Conservation (phyloP, 2,888 invertebrate genomes). For the Clusia tigrina region DNA sequence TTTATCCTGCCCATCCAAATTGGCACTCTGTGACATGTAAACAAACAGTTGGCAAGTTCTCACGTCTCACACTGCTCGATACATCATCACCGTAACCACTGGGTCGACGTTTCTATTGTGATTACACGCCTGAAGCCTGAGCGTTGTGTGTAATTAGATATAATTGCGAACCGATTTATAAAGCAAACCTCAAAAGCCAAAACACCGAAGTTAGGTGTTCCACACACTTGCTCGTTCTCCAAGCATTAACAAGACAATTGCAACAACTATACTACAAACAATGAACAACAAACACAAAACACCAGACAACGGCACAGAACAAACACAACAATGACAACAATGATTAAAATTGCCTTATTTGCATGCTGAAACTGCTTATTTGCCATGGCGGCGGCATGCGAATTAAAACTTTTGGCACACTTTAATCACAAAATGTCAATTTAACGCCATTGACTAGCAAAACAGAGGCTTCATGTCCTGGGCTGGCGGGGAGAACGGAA, state of each 20-base stretch:
- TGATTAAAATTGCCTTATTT: not conserved
- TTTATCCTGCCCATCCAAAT: too few relatives aligned
- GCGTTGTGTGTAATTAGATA: too few relatives aligned
- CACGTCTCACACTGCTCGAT: not conserved
- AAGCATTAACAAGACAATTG: slow-evolving; percentile 38
- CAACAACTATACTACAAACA: slow-evolving; percentile 21
- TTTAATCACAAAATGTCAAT: slow-evolving; percentile 7
- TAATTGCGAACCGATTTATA: slow-evolving; percentile 33
- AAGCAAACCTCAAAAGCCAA: slow-evolving; percentile 29
- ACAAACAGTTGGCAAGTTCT: slow-evolving; percentile 1
- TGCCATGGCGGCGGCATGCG: not conserved
- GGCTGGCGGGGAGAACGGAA: too few relatives aligned
- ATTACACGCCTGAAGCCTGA: too few relatives aligned
- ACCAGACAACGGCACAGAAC: not conserved
- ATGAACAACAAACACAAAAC: not conserved
- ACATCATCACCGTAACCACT: too few relatives aligned
- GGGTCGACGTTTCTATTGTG: too few relatives aligned
- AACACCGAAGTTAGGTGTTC: too few relatives aligned
- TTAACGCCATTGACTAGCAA: not conserved
- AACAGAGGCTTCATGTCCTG: not conserved
- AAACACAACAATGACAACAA: not conserved
- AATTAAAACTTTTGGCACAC: not conserved
- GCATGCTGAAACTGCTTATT: not conserved
- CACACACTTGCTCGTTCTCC: too few relatives aligned
- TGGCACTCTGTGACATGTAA: too few relatives aligned